These are phyloP conservation scores for Drosophila phalerata DNA, from an alignment of 2,888 invertebrate genomes.

Conservation along the genomic window DNA sequence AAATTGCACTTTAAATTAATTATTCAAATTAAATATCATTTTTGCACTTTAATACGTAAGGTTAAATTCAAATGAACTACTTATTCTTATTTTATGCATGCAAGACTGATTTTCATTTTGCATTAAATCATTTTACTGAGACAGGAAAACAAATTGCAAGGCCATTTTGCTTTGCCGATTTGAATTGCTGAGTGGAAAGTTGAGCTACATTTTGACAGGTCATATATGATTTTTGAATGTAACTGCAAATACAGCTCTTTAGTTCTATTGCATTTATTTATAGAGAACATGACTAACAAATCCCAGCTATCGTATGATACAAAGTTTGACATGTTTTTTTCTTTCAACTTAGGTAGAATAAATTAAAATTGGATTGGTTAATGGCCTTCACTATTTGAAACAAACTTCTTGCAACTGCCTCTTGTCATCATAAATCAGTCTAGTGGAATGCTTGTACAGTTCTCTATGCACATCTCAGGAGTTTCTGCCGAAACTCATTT, in stretches of 20 bases:
- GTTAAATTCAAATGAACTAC: not conserved
- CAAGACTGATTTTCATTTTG: not conserved
- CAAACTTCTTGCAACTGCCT: conserved; percentile 33
- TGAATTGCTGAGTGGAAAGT: conserved; percentile 10
- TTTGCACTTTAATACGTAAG: not conserved
- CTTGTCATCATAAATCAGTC: conserved; percentile 54
- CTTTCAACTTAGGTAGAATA: conserved; percentile 19
- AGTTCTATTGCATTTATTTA: not conserved
- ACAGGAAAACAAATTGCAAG: not conserved
- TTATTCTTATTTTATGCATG: not conserved
- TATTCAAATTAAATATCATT: not conserved
- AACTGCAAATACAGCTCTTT: not conserved
- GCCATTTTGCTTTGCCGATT: conserved; percentile 2
- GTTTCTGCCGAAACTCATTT: conserved; percentile 66
- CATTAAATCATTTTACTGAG: not conserved
- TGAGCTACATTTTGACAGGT: not conserved
- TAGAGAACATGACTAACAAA: not conserved
- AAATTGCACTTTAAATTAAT: too few species aligned
- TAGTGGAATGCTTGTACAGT: conserved; percentile 59
- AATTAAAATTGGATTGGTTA: conserved; percentile 46
- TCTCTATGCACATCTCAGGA: conserved; percentile 44
- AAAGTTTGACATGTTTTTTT: not conserved
- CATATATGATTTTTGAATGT: not conserved
- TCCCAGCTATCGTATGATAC: not conserved
- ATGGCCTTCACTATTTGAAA: not conserved